These are phyloP conservation scores for Bettongia penicillata DNA, from an alignment of 2,113 vertebrate species.

Conservation along the genomic window DNA sequence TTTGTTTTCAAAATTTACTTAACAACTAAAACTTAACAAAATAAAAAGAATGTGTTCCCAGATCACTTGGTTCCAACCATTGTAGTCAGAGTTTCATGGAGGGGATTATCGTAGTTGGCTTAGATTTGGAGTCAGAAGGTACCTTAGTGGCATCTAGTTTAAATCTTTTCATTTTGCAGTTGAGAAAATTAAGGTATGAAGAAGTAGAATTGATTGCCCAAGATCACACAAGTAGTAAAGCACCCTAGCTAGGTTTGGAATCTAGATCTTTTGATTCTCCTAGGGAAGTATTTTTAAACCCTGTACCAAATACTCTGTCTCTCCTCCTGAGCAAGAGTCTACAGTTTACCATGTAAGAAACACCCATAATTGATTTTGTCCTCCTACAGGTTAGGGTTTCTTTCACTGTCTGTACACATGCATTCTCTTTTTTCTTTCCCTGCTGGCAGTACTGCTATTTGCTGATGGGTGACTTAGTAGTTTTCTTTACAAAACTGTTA, in stretches of 20 bases:
- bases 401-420: neutral
- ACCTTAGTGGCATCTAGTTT: too few species aligned
- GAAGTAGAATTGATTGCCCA: too few species aligned
- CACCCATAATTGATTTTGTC: neutral
- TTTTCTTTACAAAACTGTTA: neutral
- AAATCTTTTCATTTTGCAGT: too few species aligned
- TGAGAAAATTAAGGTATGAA: too few species aligned
- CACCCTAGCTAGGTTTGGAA: neutral
- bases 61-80: constrained; percentile 15
- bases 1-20: constrained; percentile 25
- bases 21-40: constrained; percentile 26
- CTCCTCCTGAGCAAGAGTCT: constrained; percentile 16
- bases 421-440: neutral
- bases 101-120: neutral
- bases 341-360: neutral
- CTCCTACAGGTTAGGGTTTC: neutral
- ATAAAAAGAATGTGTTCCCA: constrained; percentile 35
- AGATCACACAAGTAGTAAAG: neutral
- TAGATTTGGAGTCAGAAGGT: too few species aligned
- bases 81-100: constrained; percentile 38
- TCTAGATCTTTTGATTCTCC: neutral
- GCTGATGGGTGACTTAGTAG: neutral
- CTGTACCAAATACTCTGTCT: neutral
- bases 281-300: neutral
- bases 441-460: neutral